Evolutionary conservation across 1,140 invertebrate species (phyloP).

Genomic region (Teleogryllus occipitalis): DNA sequence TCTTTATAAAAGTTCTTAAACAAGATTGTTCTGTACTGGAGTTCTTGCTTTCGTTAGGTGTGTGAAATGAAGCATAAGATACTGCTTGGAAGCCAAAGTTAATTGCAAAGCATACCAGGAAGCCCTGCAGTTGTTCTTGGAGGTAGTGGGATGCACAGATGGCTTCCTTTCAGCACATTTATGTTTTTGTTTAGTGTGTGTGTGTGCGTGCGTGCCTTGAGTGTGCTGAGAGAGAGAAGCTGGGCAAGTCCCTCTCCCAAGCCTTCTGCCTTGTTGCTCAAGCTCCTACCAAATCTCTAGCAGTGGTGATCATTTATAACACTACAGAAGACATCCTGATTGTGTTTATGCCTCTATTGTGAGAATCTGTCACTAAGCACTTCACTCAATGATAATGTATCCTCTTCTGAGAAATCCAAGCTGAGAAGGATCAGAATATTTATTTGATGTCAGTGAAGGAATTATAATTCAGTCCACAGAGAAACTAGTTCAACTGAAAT

Average conservation of each 20-base stretch:
- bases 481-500: background rate
- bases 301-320: background rate
- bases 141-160: background rate
- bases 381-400: background rate
- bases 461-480: background rate
- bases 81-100: background rate
- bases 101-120: no score
- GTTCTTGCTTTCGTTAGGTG: background rate
- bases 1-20: background rate
- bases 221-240: background rate
- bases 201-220: background rate
- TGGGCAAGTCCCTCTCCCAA: background rate
- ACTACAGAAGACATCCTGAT: background rate
- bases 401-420: no score
- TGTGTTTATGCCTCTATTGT: background rate
- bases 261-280: background rate
- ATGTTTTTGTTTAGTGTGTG: background rate
- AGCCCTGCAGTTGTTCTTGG: no score
- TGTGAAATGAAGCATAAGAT: background rate
- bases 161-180: background rate
- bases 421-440: background rate
- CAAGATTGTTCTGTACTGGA: background rate
- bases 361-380: background rate
- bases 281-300: background rate
- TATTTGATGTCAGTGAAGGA: background rate